Evolutionary conservation across 2,888 invertebrate species (phyloP).

Genomic region (Microchrysa polita): DNA sequence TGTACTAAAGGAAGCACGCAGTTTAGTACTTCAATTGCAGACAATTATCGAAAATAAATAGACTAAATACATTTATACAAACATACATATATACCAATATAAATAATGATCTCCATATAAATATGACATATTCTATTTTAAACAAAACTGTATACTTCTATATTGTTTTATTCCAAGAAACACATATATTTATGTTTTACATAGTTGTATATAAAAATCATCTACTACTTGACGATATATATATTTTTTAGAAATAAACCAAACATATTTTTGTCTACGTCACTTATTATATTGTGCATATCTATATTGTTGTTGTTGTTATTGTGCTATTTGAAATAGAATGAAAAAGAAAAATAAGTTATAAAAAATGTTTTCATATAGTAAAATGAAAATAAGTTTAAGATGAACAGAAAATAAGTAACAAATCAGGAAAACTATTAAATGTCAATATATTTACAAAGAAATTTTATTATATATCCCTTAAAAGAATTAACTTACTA

Average conservation of each 20-base stretch:
- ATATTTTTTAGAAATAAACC: neutral
- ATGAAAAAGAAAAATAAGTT: neutral
- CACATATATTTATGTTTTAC: neutral
- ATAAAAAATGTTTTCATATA: neutral
- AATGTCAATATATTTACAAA: constrained; percentile 13
- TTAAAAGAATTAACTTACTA: neutral
- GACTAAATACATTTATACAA: constrained; percentile 52
- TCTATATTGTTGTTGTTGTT: constrained; percentile 7
- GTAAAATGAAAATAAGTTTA: neutral
- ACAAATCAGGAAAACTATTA: constrained; percentile 3
- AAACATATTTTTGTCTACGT: neutral
- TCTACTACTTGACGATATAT: neutral
- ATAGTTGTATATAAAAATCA: neutral
- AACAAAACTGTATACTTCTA: neutral
- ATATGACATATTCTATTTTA: neutral
- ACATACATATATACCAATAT: neutral
- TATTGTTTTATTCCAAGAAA: neutral
- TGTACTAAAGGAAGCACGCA: constrained; percentile 83
- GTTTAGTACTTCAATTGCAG: constrained; percentile 88
- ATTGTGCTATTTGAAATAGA: neutral
- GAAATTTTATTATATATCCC: neutral
- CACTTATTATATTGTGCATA: constrained; percentile 6
- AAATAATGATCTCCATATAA: neutral
- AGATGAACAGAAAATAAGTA: neutral
- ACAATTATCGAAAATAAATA: constrained; percentile 92